Evolutionary conservation across 2,888 invertebrate genomes (phyloP), one percentile per base, ranked within the genome.

Genomic region (Nasonia oneida): DNA sequence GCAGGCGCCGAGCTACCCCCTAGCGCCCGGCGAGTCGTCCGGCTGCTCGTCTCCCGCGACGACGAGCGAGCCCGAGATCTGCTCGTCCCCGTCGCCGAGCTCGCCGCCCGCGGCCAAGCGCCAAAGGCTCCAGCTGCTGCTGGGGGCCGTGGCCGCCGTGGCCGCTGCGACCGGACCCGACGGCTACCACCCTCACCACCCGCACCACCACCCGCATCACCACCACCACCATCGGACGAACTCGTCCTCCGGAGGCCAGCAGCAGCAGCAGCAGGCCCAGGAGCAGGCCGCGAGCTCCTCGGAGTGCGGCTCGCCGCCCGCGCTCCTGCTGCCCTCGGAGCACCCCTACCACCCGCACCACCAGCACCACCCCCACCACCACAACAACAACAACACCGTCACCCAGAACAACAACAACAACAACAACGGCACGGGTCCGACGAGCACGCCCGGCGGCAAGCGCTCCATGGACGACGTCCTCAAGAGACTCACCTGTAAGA

Each of bases 391-490:
- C 90, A 93, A 91, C 87, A 94, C 93, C 90, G 94, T 94, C 86
- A 94, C 95, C 92, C 95, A 95, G 82, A 89, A 23, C 23, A 23
- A 23, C 23, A 23, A 23, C 23, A 23, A 23, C 23, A 88, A 85
- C 79, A 92, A 90, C 89, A 96, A 95, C 90, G 96, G 95, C 91
- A 94, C 94, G 39, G 94, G 94, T 81, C 95, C 95, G 74, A 90
- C 95, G 73, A 90, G 87, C 88, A 94, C 94, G 89, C 95, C 95
- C 85, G 95, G 95, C 89, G 94, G 95, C 90, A 97, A 97, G 94
- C 95, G 97, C 93, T 97, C 97, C 87, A 98, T 98, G 98, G 98
- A 98, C 94, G 97, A 98, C 94, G 98, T 98, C 73, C 95, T 98
- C 81, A 97, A 97, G 94, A 95, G 97, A 93, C 95, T 97, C 90